Evolutionary conservation across 2,888 invertebrate genomes (phyloP).

Genomic region (Enchytraeus crypticus): DNA sequence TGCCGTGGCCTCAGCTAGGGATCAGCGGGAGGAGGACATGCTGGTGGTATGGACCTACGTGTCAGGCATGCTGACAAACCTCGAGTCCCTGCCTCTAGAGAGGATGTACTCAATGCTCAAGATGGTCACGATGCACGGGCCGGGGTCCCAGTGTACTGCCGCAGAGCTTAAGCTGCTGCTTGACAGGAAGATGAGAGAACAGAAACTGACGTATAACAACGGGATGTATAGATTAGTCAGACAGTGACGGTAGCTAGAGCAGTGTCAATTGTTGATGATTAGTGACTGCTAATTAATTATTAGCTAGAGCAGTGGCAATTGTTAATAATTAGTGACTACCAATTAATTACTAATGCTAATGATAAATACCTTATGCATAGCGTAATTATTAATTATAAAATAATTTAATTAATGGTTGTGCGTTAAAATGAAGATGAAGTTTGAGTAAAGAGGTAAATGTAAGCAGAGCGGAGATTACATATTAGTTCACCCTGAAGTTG

Average conservation of each 20-base stretch:
- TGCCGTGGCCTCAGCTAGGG: constrained; percentile 86
- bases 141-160: constrained; percentile 74
- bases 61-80: constrained; percentile 88
- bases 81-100: constrained; percentile 81
- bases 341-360: too few relatives aligned
- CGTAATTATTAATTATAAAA: too few relatives aligned
- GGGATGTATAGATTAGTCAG: constrained; percentile 69
- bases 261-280: too few relatives aligned
- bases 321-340: too few relatives aligned
- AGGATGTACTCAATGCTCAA: constrained; percentile 91
- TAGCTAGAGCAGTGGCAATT: too few relatives aligned
- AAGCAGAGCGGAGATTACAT: too few relatives aligned
- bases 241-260: background rate
- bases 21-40: constrained; percentile 84
- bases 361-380: too few relatives aligned
- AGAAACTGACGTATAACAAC: constrained; percentile 72
- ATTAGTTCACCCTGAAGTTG: too few relatives aligned
- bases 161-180: constrained; percentile 80
- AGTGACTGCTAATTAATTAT: too few relatives aligned
- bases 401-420: too few relatives aligned
- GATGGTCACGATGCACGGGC: constrained; percentile 89
- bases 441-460: too few relatives aligned
- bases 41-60: constrained; percentile 95
- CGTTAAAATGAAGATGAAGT: too few relatives aligned
- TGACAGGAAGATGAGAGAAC: constrained; percentile 83